These are phyloP conservation scores for Macrosiphum euphorbiae DNA, from an alignment of 2,888 invertebrate genomes.

Conservation along the genomic window DNA sequence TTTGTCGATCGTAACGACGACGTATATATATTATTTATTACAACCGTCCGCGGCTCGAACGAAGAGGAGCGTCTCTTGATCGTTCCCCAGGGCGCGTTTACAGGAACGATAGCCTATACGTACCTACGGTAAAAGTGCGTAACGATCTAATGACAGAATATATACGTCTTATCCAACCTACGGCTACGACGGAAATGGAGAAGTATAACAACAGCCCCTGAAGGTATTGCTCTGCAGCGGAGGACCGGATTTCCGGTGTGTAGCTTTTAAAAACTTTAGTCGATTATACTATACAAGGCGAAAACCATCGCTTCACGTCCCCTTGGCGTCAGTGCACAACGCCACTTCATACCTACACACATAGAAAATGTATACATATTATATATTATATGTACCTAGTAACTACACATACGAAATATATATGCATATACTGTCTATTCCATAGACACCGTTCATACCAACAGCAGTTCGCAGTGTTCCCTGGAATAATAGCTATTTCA, in stretches of 20 bases:
- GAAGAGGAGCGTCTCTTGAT: constrained; percentile 17
- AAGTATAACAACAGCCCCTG: neutral
- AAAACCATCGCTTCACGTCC: neutral
- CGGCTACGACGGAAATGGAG: neutral
- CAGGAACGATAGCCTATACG: neutral
- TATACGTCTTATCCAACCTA: neutral
- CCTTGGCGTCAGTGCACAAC: neutral
- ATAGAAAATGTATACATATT: neutral
- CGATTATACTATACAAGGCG: neutral
- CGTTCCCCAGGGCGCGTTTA: constrained; percentile 59
- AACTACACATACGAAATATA: neutral
- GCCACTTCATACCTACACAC: neutral
- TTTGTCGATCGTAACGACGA: constrained; percentile 10
- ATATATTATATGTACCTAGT: neutral
- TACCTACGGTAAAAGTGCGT: neutral
- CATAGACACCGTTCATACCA: neutral
- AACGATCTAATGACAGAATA: constrained; percentile 51
- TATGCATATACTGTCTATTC: neutral
- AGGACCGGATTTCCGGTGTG: neutral
- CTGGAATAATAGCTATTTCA: neutral
- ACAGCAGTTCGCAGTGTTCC: neutral
- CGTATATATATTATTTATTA: constrained; percentile 27
- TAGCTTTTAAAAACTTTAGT: constrained; percentile 37
- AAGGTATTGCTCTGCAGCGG: neutral
- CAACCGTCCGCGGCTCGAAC: neutral